phyloP scores from a whole-genome alignment of 2,797 vertebrate species.

The Coendou prehensilis region DNA sequence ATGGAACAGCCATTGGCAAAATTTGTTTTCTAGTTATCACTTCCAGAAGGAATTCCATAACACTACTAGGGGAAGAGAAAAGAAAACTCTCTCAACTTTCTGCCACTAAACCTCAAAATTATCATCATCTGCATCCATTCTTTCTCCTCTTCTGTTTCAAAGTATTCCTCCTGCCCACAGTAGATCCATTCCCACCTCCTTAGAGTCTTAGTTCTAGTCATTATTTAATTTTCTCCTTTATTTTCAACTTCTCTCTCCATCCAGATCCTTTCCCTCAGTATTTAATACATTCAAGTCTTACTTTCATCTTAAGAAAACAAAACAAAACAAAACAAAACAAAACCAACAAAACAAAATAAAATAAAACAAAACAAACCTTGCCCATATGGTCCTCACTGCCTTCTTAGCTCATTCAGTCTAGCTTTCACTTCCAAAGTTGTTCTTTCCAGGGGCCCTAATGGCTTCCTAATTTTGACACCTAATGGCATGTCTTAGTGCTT shows the following conservation, averaged over 20 bases:
- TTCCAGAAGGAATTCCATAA: conserved; percentile 83
- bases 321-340: background rate
- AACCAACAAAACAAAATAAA: background rate
- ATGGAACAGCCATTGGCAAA: conserved; percentile 83
- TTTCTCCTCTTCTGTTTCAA: conserved; percentile 65
- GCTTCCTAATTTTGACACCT: conserved; percentile 61
- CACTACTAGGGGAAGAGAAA: conserved; percentile 67
- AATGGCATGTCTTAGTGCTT: background rate
- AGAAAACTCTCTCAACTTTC: conserved; percentile 74
- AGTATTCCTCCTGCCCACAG: conserved; percentile 42
- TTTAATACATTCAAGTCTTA: conserved; percentile 68
- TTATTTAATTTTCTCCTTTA: conserved; percentile 66
- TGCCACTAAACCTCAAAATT: conserved; percentile 75
- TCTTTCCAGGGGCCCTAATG: conserved; percentile 37
- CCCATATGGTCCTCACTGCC: conserved; percentile 55
- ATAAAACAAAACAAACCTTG: background rate
- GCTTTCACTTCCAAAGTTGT: conserved; percentile 63
- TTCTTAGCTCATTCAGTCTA: conserved; percentile 62
- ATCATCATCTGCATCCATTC: conserved; percentile 46
- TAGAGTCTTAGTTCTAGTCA: conserved; percentile 57
- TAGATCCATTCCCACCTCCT: conserved; percentile 35
- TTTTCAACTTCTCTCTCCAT: conserved; percentile 44
- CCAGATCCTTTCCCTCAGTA: background rate
- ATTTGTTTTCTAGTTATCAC: conserved; percentile 85
- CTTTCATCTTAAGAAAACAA: conserved; percentile 62